Evolutionary conservation across 2,797 vertebrate species (phyloP).

Genomic region (Eulemur coronatus): DNA sequence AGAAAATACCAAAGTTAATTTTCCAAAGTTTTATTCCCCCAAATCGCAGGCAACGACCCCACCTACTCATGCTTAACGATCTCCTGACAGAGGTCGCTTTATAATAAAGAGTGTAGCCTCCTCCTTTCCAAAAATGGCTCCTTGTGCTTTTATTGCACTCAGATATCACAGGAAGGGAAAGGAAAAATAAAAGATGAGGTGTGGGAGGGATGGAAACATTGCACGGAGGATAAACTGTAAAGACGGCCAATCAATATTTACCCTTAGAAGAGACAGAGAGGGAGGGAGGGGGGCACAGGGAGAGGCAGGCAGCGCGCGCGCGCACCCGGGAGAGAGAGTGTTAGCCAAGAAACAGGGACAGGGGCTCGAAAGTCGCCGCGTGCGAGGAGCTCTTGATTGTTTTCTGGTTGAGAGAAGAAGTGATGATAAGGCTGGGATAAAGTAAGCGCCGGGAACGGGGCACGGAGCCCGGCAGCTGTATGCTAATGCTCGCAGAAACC

Average conservation of each 20-base stretch:
- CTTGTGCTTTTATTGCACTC: neutral
- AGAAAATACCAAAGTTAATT: constrained; percentile 40
- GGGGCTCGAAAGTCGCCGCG: constrained; percentile 40
- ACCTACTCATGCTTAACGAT: neutral
- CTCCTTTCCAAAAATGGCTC: neutral
- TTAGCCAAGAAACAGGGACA: neutral
- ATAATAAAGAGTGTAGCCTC: neutral
- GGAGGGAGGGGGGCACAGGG: too few species aligned
- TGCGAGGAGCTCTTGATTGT: constrained; percentile 78
- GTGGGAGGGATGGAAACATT: neutral
- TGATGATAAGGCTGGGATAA: constrained; percentile 76
- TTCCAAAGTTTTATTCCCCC: constrained; percentile 8
- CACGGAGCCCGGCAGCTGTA: constrained; percentile 91
- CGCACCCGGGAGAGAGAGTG: neutral
- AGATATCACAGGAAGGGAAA: neutral
- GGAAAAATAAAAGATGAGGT: neutral
- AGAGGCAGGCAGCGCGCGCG: too few species aligned
- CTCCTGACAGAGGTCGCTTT: neutral
- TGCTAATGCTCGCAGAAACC: constrained; percentile 90
- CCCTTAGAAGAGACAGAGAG: neutral
- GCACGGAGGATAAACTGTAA: neutral
- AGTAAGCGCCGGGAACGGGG: constrained; percentile 67
- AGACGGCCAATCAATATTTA: constrained; percentile 55
- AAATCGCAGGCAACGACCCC: neutral
- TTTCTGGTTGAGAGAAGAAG: constrained; percentile 76